These are phyloP conservation scores for Enteromius viviparus DNA, from an alignment of 2,797 vertebrate species.

Conservation along the genomic window DNA sequence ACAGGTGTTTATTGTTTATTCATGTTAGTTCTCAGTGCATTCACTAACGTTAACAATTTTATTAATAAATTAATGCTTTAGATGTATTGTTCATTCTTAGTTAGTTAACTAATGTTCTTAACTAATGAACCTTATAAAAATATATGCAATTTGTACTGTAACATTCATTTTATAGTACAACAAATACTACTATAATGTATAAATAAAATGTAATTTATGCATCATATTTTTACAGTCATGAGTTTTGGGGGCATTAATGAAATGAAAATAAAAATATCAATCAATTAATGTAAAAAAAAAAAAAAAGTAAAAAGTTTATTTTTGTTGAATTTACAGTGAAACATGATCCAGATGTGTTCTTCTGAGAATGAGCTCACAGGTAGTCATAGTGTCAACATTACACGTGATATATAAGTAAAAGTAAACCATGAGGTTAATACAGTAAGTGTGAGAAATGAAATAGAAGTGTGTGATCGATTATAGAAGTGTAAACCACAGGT, in stretches of 20 bases:
- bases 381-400: not conserved
- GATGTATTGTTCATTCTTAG: too few relatives aligned
- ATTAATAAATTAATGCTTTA: too few relatives aligned
- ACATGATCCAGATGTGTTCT: not conserved
- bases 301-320: not conserved
- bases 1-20: too few relatives aligned
- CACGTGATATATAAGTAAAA: not conserved
- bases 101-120: too few relatives aligned
- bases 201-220: not conserved
- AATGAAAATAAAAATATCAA: not conserved
- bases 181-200: not conserved
- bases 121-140: not conserved
- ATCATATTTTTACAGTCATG: not conserved
- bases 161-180: not conserved
- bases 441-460: constrained; percentile 22
- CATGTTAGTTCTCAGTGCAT: too few relatives aligned
- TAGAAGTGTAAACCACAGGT: not conserved
- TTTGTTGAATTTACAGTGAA: not conserved
- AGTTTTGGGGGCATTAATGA: not conserved
- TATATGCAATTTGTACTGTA: not conserved
- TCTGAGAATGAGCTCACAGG: not conserved
- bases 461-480: not conserved
- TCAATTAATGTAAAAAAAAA: not conserved
- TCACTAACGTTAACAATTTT: too few relatives aligned
- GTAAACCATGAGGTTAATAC: not conserved